phyloP scores from a whole-genome alignment of 2,797 vertebrate genomes.

The Chaetophractus vellerosus region DNA sequence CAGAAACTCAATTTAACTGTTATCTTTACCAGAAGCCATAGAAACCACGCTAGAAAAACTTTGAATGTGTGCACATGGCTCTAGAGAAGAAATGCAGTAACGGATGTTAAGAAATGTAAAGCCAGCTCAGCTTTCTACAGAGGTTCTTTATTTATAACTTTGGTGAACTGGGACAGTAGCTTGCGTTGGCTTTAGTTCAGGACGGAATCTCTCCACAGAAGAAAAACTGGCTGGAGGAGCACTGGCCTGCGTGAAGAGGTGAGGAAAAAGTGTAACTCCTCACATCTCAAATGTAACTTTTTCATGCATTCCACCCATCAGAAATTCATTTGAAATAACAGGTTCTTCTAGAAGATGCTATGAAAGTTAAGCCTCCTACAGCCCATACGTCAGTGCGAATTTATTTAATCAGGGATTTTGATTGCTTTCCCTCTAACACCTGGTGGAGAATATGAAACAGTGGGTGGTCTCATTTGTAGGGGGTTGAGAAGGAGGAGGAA shows the following conservation, averaged over 20 bases:
- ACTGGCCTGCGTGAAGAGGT: background rate
- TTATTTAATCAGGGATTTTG: constrained; percentile 14
- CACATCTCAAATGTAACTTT: background rate
- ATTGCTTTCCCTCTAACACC: constrained; percentile 5
- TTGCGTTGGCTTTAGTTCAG: background rate
- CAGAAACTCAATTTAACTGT: constrained; percentile 13
- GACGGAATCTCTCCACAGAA: constrained; percentile 28
- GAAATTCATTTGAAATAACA: background rate
- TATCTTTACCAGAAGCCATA: background rate
- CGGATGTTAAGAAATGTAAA: background rate
- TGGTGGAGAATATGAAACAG: background rate
- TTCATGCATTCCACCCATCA: background rate
- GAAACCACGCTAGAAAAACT: constrained; percentile 24
- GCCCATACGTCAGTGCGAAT: background rate
- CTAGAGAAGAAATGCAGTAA: background rate
- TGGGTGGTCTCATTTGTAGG: background rate
- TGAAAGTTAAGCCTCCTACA: background rate
- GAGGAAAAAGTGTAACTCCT: background rate
- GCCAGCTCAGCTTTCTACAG: background rate
- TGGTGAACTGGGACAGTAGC: background rate
- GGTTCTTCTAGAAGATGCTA: background rate
- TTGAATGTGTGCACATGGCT: background rate
- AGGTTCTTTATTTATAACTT: background rate
- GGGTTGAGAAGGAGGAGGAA: background rate
- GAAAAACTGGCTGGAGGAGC: background rate